Evolutionary conservation across 2,888 invertebrate species (phyloP).

Genomic region (Lasiommata megera): DNA sequence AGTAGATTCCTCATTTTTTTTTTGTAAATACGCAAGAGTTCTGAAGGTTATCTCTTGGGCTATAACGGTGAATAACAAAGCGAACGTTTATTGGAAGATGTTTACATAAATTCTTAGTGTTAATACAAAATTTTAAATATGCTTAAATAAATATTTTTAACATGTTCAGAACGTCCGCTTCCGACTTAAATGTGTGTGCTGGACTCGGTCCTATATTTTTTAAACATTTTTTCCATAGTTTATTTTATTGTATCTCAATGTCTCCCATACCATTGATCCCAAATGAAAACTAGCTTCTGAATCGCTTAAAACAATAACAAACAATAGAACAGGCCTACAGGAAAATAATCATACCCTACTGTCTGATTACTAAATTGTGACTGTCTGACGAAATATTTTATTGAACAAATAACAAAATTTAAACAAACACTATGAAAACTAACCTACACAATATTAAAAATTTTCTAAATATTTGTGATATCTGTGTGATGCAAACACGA

Average conservation of each 20-base stretch:
- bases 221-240: constrained; percentile 20
- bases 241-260: constrained; percentile 19
- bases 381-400: background rate
- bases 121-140: constrained; percentile 7
- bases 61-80: constrained; percentile 44
- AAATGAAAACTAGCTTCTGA: constrained; percentile 4
- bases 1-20: too few species aligned
- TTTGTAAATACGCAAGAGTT: background rate
- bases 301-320: background rate
- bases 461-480: too few species aligned
- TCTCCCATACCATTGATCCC: constrained; percentile 19
- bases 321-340: background rate
- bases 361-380: background rate
- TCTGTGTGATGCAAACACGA: too few species aligned
- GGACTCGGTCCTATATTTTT: constrained; percentile 30
- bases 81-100: constrained; percentile 46
- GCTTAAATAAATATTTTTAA: constrained; percentile 13
- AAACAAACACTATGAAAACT: too few species aligned
- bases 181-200: constrained; percentile 32
- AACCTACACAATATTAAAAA: too few species aligned
- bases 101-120: constrained; percentile 9
- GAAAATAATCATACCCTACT: background rate
- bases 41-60: constrained; percentile 15
- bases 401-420: too few species aligned
- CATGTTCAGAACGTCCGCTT: constrained; percentile 51